Percentiles rank a stretch among this genome's conserved stretches.
Conservation (phyloP, 1,140 invertebrate genomes). For the Neodiprion virginianus region DNA sequence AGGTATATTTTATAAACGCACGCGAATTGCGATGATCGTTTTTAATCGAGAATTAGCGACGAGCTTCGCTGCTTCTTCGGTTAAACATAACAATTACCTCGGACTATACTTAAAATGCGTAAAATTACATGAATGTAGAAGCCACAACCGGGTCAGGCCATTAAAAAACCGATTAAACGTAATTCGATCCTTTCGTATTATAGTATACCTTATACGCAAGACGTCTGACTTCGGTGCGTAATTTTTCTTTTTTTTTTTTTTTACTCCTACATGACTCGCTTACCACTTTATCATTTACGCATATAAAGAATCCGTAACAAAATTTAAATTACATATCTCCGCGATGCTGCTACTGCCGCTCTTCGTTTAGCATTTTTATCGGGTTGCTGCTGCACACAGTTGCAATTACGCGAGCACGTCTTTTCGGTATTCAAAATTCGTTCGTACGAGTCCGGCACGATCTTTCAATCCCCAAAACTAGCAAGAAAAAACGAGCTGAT, state of each 20-base stretch:
- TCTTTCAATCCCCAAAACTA: no score
- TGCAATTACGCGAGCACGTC: no score
- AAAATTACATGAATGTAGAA: conserved; percentile 34
- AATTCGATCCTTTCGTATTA: conserved; percentile 16
- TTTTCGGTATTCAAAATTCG: no score
- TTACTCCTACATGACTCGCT: background rate
- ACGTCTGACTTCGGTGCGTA: background rate
- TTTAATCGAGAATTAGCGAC: background rate
- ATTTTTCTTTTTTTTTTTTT: background rate
- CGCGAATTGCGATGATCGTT: no score
- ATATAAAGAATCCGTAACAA: conserved; percentile 1
- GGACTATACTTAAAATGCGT: conserved; percentile 20
- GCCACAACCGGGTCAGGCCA: conserved; percentile 16
- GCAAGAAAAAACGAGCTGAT: no score
- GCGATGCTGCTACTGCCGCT: no score
- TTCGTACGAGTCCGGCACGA: no score
- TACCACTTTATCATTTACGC: background rate
- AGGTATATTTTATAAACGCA: no score
- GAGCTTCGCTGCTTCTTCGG: background rate
- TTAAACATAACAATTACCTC: conserved; percentile 13
- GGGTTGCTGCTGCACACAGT: no score
- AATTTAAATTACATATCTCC: background rate
- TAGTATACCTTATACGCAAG: background rate
- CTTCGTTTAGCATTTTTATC: no score
- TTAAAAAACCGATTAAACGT: conserved; percentile 38